A percentile compares a stretch with the other conserved stretches of the same genome.
Conservation (phyloP, 2,888 invertebrate genomes). For the Dynastes grantii region DNA sequence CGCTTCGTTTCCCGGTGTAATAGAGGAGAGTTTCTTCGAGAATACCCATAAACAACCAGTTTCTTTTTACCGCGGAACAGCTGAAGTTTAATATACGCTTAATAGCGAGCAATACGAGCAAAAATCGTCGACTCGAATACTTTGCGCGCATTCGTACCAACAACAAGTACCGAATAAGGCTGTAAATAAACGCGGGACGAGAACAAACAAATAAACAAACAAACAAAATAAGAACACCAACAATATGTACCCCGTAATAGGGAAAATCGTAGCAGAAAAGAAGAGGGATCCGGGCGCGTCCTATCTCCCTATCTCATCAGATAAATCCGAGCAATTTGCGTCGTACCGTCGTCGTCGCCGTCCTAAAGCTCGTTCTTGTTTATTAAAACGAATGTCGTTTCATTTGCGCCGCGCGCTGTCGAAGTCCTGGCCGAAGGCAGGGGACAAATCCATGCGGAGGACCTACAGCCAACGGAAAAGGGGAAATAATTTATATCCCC, state of each 20-base stretch:
- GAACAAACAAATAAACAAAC: neutral
- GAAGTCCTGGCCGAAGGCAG: constrained; percentile 13
- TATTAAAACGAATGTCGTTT: constrained; percentile 43
- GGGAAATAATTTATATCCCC: constrained; percentile 35
- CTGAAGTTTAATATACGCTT: neutral
- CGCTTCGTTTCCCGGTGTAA: too few relatives aligned
- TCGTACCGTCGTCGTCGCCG: neutral
- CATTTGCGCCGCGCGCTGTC: constrained; percentile 35
- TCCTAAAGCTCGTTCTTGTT: constrained; percentile 37
- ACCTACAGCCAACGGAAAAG: neutral
- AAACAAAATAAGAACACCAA: neutral
- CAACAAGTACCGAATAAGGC: neutral
- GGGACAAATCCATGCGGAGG: neutral
- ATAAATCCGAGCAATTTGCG: constrained; percentile 32
- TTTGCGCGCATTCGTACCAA: neutral
- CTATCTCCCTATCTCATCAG: constrained; percentile 31
- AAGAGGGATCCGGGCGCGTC: neutral
- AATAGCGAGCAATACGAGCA: neutral
- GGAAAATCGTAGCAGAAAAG: neutral
- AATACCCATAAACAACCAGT: neutral
- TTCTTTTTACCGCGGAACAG: neutral
- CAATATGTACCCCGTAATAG: neutral
- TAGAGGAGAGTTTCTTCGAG: neutral
- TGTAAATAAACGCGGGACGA: neutral
- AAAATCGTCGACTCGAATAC: neutral